phyloP scores from a whole-genome alignment of 1,140 invertebrate species.

The Metaphire vulgaris region DNA sequence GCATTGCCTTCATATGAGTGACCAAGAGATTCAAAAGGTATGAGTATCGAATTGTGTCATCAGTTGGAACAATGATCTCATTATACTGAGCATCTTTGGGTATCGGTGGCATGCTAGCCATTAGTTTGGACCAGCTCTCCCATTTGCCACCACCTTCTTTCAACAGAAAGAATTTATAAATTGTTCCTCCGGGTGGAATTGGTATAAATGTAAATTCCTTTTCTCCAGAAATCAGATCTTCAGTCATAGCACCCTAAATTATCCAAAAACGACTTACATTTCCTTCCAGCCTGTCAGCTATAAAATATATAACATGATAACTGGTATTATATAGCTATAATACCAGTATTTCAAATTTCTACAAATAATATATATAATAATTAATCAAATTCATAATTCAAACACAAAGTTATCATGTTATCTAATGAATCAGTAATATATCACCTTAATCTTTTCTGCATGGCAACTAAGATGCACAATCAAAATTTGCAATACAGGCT shows the following conservation, averaged over 20 bases:
- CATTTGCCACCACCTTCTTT: constrained; percentile 56
- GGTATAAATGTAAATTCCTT: constrained; percentile 49
- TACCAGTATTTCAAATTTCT: no score
- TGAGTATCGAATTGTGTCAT: constrained; percentile 77
- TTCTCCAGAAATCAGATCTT: constrained; percentile 48
- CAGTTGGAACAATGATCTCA: constrained; percentile 84
- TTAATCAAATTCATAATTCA: no score
- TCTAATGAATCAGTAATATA: no score
- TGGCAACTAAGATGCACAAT: no score
- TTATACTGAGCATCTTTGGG: constrained; percentile 82
- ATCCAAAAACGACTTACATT: no score
- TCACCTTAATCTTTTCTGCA: no score
- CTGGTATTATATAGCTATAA: no score
- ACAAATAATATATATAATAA: no score
- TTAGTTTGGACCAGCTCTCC: constrained; percentile 80
- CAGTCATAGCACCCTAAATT: constrained; percentile 48
- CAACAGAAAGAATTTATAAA: constrained; percentile 84
- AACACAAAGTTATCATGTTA: no score
- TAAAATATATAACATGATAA: no score
- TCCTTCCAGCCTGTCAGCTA: no score
- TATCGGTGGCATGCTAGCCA: constrained; percentile 69
- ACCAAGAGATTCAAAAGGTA: constrained; percentile 70
- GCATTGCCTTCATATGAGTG: constrained; percentile 68
- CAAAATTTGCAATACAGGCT: no score
- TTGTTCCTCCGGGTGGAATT: constrained; percentile 68